Conservation (phyloP, 2,888 invertebrate genomes). For the Sturmia bella region DNA sequence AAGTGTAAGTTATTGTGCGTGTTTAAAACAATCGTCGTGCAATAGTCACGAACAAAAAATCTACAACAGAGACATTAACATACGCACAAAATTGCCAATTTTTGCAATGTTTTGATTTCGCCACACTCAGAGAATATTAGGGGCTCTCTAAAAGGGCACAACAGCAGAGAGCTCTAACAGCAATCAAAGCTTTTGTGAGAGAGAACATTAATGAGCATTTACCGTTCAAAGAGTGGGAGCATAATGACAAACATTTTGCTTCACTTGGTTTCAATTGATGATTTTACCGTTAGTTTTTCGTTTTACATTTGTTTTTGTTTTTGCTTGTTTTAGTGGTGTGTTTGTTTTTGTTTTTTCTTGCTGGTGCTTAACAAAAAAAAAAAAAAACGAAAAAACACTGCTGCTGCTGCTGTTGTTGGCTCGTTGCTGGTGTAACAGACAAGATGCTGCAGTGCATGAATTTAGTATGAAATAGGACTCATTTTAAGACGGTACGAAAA, state of each 20-base stretch:
- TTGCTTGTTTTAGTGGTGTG: slow-evolving; percentile 6
- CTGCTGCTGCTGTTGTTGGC: slow-evolving; percentile 21
- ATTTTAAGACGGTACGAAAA: slow-evolving; percentile 70
- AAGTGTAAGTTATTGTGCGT: not conserved
- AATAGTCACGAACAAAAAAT: slow-evolving; percentile 44
- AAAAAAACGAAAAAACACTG: no score
- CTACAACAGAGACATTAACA: slow-evolving; percentile 24
- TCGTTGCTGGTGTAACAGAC: slow-evolving; percentile 58
- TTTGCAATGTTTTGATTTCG: not conserved
- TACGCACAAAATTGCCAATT: not conserved
- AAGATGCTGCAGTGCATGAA: slow-evolving; percentile 68
- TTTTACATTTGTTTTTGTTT: not conserved
- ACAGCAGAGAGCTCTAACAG: not conserved
- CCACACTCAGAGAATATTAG: slow-evolving; percentile 8
- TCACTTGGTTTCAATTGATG: slow-evolving; percentile 24
- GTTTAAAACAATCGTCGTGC: slow-evolving; percentile 38
- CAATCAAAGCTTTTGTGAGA: slow-evolving; percentile 16
- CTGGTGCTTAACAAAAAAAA: slow-evolving; percentile 11
- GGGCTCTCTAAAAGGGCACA: no score
- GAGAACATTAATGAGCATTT: not conserved
- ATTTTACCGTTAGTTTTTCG: slow-evolving; percentile 23
- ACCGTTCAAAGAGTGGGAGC: slow-evolving; percentile 48
- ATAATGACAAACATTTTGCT: slow-evolving; percentile 44
- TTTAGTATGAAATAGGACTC: slow-evolving; percentile 71
- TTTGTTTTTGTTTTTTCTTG: slow-evolving; percentile 35